Base-by-base conservation (phyloP, 1,140 invertebrate genomes). In the Zaprionus africanus region DNA sequence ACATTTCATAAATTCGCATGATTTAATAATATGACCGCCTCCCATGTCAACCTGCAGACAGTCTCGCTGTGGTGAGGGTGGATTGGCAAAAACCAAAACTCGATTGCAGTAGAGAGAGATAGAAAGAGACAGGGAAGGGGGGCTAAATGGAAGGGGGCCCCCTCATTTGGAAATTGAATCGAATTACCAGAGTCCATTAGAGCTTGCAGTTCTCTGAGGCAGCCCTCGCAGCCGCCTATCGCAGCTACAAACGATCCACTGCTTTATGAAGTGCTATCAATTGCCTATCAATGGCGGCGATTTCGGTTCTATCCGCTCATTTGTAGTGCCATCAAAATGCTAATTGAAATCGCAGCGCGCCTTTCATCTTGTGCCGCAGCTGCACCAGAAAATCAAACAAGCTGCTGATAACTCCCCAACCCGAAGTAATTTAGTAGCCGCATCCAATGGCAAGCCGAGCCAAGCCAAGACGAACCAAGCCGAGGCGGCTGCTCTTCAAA, bases 241-340 rank as follows among this genome's bases (percentile, higher is more conserved):
- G 36, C 58, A 63, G 57, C 49, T 64, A 76, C 82, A 87, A 88
- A 84, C 79, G 84, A 87, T 81, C 70, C 59, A 54, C 78, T 87
- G 78, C 75, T 87, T 87, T 87, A 87, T 87, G 84, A 87, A 84
- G 84, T 87, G 84, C 81, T 84, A 87, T 87, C 83, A 87, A 87
- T 86, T 78, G 83, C 61, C 83, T 86, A 86, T 86, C 83, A 84
- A 80, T 83, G 74, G 78, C 81, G 68, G 65, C 53, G 74, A 81
- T 76, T 79, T 78, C 74, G 66, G 78, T 87, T 88, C 83, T 85
- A 76, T 78, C 76, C 68, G 71, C 85, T 87, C 70, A 88, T 87
- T 87, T 87, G 84, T 87, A 78, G 74, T 77, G 81, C 85, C 75
- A 88, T 88, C 81, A 88, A 88, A 90, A 88, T 88, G 84, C 78